Conservation (phyloP, 2,888 invertebrate species). For the Volucella zonaria region DNA sequence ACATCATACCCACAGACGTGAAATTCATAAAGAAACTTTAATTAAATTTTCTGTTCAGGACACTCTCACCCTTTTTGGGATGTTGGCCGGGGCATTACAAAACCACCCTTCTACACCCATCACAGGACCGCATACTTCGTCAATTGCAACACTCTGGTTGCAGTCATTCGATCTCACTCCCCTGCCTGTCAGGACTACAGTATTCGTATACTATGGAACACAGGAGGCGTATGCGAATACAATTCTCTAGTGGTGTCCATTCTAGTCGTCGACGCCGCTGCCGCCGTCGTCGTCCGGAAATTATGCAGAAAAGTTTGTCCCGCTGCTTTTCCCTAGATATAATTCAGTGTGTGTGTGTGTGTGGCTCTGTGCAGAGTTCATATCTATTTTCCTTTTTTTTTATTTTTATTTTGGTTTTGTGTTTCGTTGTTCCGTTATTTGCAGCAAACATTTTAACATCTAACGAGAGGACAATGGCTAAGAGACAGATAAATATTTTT, state of each 20-base stretch:
- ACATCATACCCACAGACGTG: constrained; percentile 24
- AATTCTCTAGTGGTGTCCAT: constrained; percentile 58
- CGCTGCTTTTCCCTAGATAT: constrained; percentile 58
- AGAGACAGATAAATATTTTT: constrained; percentile 22
- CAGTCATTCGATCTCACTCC: not conserved
- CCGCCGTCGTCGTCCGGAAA: constrained; percentile 56
- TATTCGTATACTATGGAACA: constrained; percentile 47
- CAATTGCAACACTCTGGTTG: constrained; percentile 60
- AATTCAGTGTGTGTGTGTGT: constrained; percentile 11
- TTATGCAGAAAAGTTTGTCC: constrained; percentile 72
- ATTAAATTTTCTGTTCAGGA: constrained; percentile 77
- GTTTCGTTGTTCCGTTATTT: too few species aligned
- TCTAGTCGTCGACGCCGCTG: constrained; percentile 1
- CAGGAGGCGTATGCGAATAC: constrained; percentile 69
- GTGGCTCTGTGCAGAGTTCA: constrained; percentile 37
- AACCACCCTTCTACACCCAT: constrained; percentile 20
- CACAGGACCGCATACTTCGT: constrained; percentile 50
- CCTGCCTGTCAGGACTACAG: constrained; percentile 14
- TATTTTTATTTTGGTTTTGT: not conserved
- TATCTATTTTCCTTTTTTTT: constrained; percentile 3
- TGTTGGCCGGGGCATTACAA: constrained; percentile 62
- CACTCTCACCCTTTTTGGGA: constrained; percentile 67
- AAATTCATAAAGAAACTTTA: constrained; percentile 75
- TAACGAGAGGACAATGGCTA: constrained; percentile 24
- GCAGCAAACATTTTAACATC: constrained; percentile 27